These are phyloP conservation scores for Papilio aristodemus DNA, from an alignment of 1,140 invertebrate species.

Conservation along the genomic window DNA sequence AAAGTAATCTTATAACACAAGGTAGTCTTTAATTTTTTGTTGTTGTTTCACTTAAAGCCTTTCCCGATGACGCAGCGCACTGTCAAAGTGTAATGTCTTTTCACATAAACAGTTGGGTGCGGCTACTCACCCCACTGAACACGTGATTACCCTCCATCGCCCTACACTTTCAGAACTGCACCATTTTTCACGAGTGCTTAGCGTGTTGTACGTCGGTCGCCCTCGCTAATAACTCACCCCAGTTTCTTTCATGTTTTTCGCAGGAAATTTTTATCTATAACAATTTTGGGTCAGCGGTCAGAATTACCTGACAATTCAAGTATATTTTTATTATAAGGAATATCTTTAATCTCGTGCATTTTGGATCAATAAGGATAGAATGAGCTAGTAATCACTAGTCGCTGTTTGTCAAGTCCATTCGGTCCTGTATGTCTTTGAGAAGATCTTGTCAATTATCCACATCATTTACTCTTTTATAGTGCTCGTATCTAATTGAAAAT, in stretches of 20 bases:
- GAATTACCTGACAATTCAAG: too few species aligned
- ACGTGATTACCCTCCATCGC: conserved; percentile 26
- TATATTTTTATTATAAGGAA: too few species aligned
- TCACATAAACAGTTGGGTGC: conserved; percentile 64
- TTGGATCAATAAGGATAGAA: too few species aligned
- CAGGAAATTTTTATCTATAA: conserved; percentile 57
- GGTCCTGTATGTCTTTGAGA: too few species aligned
- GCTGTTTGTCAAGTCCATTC: too few species aligned
- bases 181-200: conserved; percentile 61
- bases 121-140: conserved; percentile 39
- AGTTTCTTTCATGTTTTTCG: conserved; percentile 54
- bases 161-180: conserved; percentile 39
- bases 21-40: conserved; percentile 17
- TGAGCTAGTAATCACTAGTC: too few species aligned
- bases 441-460: too few species aligned
- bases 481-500: too few species aligned
- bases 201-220: conserved; percentile 47
- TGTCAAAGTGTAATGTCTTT: conserved; percentile 61
- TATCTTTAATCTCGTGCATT: too few species aligned
- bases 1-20: conserved; percentile 9
- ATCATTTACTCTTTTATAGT: too few species aligned
- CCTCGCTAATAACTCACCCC: conserved; percentile 42
- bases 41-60: conserved; percentile 46
- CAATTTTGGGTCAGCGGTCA: conserved; percentile 60
- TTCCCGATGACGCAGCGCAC: conserved; percentile 62